Evolutionary conservation across 2,113 vertebrate species (phyloP), one percentile per base, ranked within the genome.

Genomic region (Ciconia stormi): DNA sequence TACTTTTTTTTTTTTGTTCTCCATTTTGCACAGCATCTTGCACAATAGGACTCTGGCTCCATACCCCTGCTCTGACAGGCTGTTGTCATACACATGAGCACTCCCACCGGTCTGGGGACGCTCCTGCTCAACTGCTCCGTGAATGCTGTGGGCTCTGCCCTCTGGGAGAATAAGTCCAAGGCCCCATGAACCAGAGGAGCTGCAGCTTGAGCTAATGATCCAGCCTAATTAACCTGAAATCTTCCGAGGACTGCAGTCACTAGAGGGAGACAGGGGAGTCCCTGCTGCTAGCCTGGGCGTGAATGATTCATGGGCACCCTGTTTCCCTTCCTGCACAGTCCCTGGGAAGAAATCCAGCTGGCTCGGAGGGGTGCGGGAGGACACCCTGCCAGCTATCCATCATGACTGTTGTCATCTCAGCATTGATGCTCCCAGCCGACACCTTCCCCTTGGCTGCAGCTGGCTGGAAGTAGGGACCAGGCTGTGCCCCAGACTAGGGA

Each of bases 191-290:
- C 52, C 49, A 53, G 12, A 10, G 4, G 30, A 84, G 30, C 58
- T 92, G 66, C 58, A 77, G 16, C 49, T 67, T 25, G 44, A 61
- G 52, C 62, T 87, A 25, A 76, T 1, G 25, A 82, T 76, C 36
- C 47, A 63, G 34, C 14, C 14, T 34, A 32, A 93, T 76, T 76
- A 82, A 52, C 32, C 49, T 83, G 92, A 8, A 61, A 25, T 79
- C 58, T 49, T 85, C 34, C 0, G 0, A 72, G 53, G 74, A 4
- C 22, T 42, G 66, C 9, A 32, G 71, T 77, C 74, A 4, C 71
- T 90, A 80, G 95, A 94, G 87, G 82, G 90, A 96, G 74, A 77
- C 17, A 58, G 50, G 93, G 27, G 34, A 90, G 42, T 27, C 86
- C 76, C 53, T 77, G 49, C 63, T 77, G 92, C 34, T 72, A 13